Percentiles rank a stretch among this genome's conserved stretches.
Evolutionary conservation across 2,113 vertebrate genomes (phyloP).

Genomic region (Megaceryle torquata): DNA sequence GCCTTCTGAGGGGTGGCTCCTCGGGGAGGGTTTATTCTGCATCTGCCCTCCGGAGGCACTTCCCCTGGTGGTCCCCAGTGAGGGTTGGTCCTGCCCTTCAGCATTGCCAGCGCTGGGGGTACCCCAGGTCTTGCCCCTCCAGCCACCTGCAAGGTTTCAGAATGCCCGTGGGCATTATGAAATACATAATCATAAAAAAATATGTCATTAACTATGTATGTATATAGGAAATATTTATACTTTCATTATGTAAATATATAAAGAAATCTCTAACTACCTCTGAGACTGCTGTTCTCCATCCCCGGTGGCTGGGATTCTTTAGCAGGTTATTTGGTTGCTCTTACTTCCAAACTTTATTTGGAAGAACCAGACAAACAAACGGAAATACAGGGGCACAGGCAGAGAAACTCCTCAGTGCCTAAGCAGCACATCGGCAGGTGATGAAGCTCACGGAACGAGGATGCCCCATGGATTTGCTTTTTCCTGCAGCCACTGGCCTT

Average conservation of each 20-base stretch:
- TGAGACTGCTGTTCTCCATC: neutral
- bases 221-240: neutral
- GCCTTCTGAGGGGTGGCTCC: neutral
- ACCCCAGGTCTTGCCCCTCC: neutral
- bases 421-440: neutral
- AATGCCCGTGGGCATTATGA: neutral
- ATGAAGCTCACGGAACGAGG: rapidly evolving
- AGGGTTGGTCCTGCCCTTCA: neutral
- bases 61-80: neutral
- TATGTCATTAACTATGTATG: neutral
- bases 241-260: neutral
- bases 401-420: neutral
- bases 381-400: neutral
- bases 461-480: neutral
- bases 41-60: neutral
- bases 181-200: neutral
- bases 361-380: neutral
- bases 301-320: neutral
- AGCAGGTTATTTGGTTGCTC: neutral
- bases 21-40: neutral
- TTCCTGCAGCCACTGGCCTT: rapidly evolving
- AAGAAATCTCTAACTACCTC: neutral
- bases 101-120: neutral
- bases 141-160: neutral
- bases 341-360: neutral